Base-by-base conservation (phyloP, 2,888 invertebrate species). In the Abrostola tripartita region DNA sequence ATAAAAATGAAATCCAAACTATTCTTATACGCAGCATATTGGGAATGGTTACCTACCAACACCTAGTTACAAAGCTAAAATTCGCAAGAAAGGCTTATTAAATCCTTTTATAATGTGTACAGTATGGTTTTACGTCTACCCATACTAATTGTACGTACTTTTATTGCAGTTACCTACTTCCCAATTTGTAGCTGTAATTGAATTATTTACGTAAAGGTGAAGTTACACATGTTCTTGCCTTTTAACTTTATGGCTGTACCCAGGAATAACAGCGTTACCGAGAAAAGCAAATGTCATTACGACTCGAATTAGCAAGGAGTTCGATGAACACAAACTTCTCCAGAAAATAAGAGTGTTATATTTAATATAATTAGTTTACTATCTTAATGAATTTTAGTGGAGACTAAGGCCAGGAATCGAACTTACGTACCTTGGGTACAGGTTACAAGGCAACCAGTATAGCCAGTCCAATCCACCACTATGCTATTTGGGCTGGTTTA, bases 141-240 rank as follows among this genome's bases (percentile, higher is more conserved):
- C 11, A 42, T 36, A 47, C 44, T 49, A 56, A 56, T 40, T 40
- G 35, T 58, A 42, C 36, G 24, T 6, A 41, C 12, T 41, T 24
- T 4, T 2, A 24, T 24, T 24, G 24, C 4, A 24, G 49, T 50
- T 57, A 50, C 12, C 42, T 42, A 58, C 5, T 42, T 5, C 5
- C 37, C 37, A 42, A 52, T 44, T 52, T 58, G 58, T 58, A 24
- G 51, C 11, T 42, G 42, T 37, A 51, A 58, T 51, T 51, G 56
- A 56, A 49, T 37, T 47, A 47, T 11, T 49, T 24, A 14, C 24
- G 44, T 14, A 9, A 47, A 14, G 8, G 24, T 24, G 9, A 47
- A 47, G 24, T 47, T 47, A 24, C 14, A 24, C 24, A 24, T 47
- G 44, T 47, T 47, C 4, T 24, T 5, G 44, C 12, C 8, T 14